These are phyloP conservation scores for Plecturocebus donacophilus DNA, from an alignment of 2,113 vertebrate species.

Conservation along the genomic window DNA sequence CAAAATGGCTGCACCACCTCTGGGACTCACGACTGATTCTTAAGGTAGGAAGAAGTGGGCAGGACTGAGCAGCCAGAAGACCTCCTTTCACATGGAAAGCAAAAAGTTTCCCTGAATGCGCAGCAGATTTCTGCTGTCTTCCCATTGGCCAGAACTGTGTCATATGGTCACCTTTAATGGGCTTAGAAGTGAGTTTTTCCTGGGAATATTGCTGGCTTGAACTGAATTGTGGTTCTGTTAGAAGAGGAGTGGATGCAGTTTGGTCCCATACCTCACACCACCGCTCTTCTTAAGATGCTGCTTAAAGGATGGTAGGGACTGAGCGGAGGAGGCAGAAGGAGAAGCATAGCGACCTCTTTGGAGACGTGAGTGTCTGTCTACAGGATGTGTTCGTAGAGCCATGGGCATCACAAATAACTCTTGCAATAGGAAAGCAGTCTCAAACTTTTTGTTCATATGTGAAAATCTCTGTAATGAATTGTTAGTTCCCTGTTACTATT, in stretches of 20 bases:
- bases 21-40: background rate
- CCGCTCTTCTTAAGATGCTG: background rate
- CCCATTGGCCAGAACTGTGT: background rate
- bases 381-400: background rate
- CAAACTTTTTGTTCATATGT: background rate
- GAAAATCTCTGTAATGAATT: background rate
- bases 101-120: background rate
- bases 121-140: background rate
- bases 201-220: background rate
- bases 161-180: background rate
- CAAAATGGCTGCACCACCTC: background rate
- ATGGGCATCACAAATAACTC: background rate
- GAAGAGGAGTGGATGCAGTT: background rate
- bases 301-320: background rate
- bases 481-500: background rate
- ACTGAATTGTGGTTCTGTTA: background rate
- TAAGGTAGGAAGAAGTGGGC: background rate
- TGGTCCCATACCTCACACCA: background rate
- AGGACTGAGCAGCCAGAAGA: accelerated
- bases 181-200: background rate
- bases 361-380: background rate
- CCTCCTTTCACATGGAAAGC: background rate
- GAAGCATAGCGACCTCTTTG: background rate
- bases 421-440: accelerated
- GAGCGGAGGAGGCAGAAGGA: background rate